Evolutionary conservation across 2,888 invertebrate species (phyloP).

Genomic region (Monopis laevigella): DNA sequence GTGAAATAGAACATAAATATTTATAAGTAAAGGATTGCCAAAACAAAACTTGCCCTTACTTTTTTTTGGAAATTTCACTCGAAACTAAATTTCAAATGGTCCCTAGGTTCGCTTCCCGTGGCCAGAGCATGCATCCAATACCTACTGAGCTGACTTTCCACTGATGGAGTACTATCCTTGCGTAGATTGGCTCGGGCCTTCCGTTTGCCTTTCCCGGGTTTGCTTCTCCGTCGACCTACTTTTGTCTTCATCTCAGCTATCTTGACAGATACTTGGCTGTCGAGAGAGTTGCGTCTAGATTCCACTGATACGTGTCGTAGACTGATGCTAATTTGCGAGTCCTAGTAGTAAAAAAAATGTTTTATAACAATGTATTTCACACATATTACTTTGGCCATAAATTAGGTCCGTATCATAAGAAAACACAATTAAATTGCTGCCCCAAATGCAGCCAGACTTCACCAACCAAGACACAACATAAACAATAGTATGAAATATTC

Average conservation of each 20-base stretch:
- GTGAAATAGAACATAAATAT: too few relatives aligned
- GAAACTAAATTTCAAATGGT: constrained; percentile 59
- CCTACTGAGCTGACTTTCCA: constrained; percentile 80
- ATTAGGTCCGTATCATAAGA: too few relatives aligned
- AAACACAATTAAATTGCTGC: too few relatives aligned
- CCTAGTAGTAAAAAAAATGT: constrained; percentile 32
- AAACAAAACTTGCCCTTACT: too few relatives aligned
- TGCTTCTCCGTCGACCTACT: constrained; percentile 63
- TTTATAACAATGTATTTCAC: too few relatives aligned
- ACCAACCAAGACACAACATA: too few relatives aligned
- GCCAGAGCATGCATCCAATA: constrained; percentile 72
- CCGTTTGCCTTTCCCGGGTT: constrained; percentile 42
- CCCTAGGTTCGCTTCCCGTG: constrained; percentile 65
- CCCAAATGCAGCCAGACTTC: too few relatives aligned
- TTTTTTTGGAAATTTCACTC: constrained; percentile 40
- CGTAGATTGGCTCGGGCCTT: constrained; percentile 49
- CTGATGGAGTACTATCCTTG: constrained; percentile 79
- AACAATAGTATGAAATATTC: too few relatives aligned
- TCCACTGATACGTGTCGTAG: constrained; percentile 86
- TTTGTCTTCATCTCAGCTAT: constrained; percentile 86
- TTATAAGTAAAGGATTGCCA: too few relatives aligned
- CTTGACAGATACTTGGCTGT: constrained; percentile 87
- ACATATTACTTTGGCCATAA: too few relatives aligned
- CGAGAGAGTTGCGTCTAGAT: constrained; percentile 86
- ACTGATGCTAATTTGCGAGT: constrained; percentile 79